Percentiles rank a stretch among this genome's conserved stretches.
phyloP scores from a whole-genome alignment of 1,140 invertebrate species.

The Papilio glaucus region DNA sequence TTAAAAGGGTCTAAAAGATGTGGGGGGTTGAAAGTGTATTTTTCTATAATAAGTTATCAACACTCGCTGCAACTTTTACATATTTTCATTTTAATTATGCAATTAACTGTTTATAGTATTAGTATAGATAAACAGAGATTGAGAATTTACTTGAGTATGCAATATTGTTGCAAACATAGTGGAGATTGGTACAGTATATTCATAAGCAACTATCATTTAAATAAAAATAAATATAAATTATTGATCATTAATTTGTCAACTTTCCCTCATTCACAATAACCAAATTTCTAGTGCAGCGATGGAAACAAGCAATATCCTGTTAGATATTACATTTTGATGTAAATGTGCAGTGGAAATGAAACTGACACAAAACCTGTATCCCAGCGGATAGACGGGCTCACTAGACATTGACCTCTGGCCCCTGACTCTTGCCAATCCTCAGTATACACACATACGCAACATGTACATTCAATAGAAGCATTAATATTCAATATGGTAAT shows the following conservation, averaged over 20 bases:
- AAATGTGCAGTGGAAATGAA: constrained; percentile 31
- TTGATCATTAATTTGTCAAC: background rate
- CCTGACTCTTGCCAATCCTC: constrained; percentile 42
- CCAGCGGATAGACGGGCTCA: constrained; percentile 36
- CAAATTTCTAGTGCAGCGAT: background rate
- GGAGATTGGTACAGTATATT: no score
- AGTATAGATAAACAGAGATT: no score
- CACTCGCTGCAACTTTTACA: no score
- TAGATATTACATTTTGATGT: constrained; percentile 16
- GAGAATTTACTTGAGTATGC: no score
- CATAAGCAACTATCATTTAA: no score
- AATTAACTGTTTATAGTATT: no score
- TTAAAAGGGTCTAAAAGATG: no score
- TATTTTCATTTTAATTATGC: no score
- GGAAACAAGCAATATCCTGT: background rate
- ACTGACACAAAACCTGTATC: constrained; percentile 16
- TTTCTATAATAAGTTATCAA: no score
- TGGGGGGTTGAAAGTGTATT: no score
- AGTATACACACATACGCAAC: constrained; percentile 7
- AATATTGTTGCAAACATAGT: no score
- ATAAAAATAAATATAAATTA: no score
- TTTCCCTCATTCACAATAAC: background rate
- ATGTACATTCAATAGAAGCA: background rate
- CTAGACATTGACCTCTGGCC: constrained; percentile 50
- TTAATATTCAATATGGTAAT: constrained; percentile 36